Evolutionary conservation across 2,113 vertebrate species (phyloP).

Genomic region (Amazona guildingii): DNA sequence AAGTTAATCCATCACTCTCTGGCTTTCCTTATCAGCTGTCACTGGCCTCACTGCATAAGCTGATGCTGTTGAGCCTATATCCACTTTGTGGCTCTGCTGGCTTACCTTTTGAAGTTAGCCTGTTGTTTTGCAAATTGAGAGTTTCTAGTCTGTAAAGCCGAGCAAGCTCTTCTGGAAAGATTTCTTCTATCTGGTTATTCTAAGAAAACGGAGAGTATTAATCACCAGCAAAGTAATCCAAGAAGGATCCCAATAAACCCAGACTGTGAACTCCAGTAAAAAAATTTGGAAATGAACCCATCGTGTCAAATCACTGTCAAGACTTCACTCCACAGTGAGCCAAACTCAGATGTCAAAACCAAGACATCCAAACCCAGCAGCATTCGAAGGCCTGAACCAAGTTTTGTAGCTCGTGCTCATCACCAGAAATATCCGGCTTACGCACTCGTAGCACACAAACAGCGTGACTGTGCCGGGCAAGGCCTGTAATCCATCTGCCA

Average conservation of each 20-base stretch:
- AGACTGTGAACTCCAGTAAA: background rate
- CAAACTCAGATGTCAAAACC: background rate
- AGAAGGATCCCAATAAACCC: background rate
- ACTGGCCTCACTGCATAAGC: background rate
- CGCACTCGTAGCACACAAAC: background rate
- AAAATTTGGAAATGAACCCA: background rate
- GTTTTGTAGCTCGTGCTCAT: background rate
- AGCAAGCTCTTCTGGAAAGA: conserved; percentile 87
- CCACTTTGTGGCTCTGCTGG: background rate
- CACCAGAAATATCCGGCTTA: background rate
- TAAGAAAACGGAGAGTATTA: conserved; percentile 55
- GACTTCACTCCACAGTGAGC: background rate
- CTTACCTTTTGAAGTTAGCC: conserved; percentile 89
- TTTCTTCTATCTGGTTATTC: conserved; percentile 94
- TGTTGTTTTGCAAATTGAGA: conserved; percentile 96
- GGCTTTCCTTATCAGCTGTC: background rate
- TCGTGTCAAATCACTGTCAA: background rate
- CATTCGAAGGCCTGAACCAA: background rate
- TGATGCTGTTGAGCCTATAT: background rate
- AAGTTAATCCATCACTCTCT: background rate
- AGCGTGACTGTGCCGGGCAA: background rate
- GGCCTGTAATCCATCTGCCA: background rate
- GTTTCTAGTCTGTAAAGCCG: conserved; percentile 89
- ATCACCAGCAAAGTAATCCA: conserved; percentile 40
- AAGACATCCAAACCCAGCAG: background rate